Conservation (phyloP, 23 tunicate genomes). For the Aplidium turbinatum region DNA sequence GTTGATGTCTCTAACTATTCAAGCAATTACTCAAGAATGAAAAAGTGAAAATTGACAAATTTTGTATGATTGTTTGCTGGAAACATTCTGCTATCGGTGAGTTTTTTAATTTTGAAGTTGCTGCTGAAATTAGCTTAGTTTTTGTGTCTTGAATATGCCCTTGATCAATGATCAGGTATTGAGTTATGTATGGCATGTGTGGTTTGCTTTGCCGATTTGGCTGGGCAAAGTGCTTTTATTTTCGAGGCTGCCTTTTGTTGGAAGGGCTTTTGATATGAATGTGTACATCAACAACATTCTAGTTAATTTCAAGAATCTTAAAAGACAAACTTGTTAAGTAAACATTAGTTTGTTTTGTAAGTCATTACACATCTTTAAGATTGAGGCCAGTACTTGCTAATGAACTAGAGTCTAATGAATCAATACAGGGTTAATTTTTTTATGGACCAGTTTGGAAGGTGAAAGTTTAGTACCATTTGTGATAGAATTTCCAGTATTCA, state of each 20-base stretch:
- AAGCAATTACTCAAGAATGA: slow-evolving; percentile 26
- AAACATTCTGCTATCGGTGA: slow-evolving; percentile 23
- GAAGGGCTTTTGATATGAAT: too few species aligned
- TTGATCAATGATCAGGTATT: slow-evolving; percentile 8
- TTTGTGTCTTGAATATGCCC: slow-evolving; percentile 15
- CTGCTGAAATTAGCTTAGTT: slow-evolving; percentile 10
- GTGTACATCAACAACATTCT: too few species aligned
- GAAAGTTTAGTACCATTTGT: too few species aligned
- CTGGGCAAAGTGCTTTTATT: slow-evolving; percentile 26
- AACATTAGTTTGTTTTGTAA: too few species aligned
- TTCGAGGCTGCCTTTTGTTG: not conserved
- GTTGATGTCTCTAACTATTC: slow-evolving; percentile 24
- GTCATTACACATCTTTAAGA: too few species aligned
- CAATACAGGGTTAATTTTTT: too few species aligned
- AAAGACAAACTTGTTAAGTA: too few species aligned
- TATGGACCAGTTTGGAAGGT: too few species aligned
- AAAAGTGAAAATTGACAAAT: slow-evolving; percentile 30
- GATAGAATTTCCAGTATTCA: too few species aligned
- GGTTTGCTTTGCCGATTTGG: slow-evolving; percentile 39
- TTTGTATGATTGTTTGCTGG: slow-evolving; percentile 6
- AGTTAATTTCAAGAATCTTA: too few species aligned
- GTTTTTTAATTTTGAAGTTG: slow-evolving; percentile 28
- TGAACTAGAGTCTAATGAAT: too few species aligned
- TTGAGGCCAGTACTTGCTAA: too few species aligned
- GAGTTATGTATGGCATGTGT: slow-evolving; percentile 94